phyloP scores from a whole-genome alignment of 2,888 invertebrate species.

The Trimorus sp. region DNA sequence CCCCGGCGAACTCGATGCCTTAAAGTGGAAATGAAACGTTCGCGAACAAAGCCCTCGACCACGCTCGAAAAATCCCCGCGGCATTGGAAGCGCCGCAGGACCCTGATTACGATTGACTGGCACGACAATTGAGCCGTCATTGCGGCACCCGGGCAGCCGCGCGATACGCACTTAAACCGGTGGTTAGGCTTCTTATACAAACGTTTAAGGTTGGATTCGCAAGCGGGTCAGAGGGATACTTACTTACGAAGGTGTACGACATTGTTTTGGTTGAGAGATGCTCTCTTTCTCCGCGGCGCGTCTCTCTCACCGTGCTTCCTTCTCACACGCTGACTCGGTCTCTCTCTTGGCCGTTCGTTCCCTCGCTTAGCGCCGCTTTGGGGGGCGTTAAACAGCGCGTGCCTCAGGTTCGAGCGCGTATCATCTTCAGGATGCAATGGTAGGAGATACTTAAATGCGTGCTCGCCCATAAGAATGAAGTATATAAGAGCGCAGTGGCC shows the following conservation, averaged over 20 bases:
- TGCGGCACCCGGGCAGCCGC: constrained; percentile 29
- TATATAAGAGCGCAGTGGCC: constrained; percentile 72
- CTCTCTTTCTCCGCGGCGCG: constrained; percentile 55
- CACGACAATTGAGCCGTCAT: constrained; percentile 46
- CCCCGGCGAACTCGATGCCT: constrained; percentile 31
- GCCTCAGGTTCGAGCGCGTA: constrained; percentile 70
- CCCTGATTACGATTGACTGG: constrained; percentile 54
- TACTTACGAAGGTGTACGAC: constrained; percentile 76
- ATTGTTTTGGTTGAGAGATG: constrained; percentile 78
- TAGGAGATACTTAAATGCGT: constrained; percentile 68
- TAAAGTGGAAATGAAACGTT: constrained; percentile 46
- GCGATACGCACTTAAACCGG: constrained; percentile 36
- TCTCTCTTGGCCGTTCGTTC: constrained; percentile 57
- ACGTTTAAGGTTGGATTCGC: constrained; percentile 77
- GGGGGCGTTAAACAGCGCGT: constrained; percentile 81
- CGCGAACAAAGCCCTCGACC: constrained; percentile 8
- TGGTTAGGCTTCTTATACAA: constrained; percentile 46
- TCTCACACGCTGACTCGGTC: constrained; percentile 8
- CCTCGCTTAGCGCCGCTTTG: constrained; percentile 67
- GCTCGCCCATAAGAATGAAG: constrained; percentile 65
- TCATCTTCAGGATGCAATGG: constrained; percentile 65
- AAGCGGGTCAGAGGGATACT: constrained; percentile 80
- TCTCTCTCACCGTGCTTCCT: constrained; percentile 36
- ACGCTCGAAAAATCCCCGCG: constrained; percentile 18
- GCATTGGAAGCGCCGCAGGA: constrained; percentile 33